A percentile compares a stretch with the other conserved stretches of the same genome.
phyloP scores from a whole-genome alignment of 2,113 vertebrate species.

The Shinisaurus crocodilurus region DNA sequence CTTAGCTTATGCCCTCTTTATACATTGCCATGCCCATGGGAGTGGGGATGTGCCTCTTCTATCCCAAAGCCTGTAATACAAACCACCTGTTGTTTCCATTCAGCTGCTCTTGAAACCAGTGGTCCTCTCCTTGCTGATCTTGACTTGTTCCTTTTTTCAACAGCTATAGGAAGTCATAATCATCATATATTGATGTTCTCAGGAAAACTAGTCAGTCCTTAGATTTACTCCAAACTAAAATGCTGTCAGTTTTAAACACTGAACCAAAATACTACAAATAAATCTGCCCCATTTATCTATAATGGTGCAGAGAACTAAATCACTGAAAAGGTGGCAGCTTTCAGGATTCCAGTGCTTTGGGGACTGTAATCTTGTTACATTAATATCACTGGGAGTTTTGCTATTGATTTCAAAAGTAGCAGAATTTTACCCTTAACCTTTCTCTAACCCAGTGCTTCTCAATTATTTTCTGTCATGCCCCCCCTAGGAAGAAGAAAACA shows the following conservation, averaged over 20 bases:
- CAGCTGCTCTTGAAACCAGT: constrained; percentile 9
- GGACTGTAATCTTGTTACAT: neutral
- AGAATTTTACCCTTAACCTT: neutral
- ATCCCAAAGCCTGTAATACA: constrained; percentile 27
- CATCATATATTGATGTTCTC: neutral
- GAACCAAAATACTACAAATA: neutral
- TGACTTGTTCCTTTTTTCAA: neutral
- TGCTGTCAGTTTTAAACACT: neutral
- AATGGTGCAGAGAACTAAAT: neutral
- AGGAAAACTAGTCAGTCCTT: neutral
- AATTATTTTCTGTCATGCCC: too few relatives aligned
- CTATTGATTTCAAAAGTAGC: neutral
- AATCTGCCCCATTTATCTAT: neutral
- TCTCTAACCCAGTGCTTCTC: too few relatives aligned
- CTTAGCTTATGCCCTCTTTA: neutral
- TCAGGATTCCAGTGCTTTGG: neutral
- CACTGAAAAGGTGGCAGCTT: neutral
- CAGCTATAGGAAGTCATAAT: constrained; percentile 23
- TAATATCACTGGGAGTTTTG: neutral
- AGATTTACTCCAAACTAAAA: neutral
- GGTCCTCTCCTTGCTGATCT: neutral
- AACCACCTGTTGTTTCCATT: constrained; percentile 16
- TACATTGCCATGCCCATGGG: neutral
- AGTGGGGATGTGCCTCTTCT: constrained; percentile 31
- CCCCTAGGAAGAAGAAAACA: too few relatives aligned